Evolutionary conservation across 2,888 invertebrate species (phyloP).

Genomic region (Argyresthia goedartella): DNA sequence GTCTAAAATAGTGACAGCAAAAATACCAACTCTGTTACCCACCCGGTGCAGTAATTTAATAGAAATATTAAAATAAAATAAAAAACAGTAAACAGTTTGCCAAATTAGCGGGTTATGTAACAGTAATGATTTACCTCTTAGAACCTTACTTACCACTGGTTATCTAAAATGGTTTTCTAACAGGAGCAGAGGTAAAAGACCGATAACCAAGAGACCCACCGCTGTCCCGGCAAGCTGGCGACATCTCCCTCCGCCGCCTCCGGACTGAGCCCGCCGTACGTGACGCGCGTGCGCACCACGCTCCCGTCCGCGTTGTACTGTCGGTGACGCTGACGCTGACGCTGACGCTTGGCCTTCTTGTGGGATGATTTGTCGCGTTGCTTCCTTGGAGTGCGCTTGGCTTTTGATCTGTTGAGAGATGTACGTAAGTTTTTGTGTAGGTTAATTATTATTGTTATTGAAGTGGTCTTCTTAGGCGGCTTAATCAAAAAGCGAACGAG

Average conservation of each 20-base stretch:
- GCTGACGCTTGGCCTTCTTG: conserved; percentile 15
- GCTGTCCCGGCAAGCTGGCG: conserved; percentile 72
- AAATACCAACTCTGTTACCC: too few relatives aligned
- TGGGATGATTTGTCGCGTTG: conserved; percentile 22
- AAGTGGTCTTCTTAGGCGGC: background rate
- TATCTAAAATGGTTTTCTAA: too few relatives aligned
- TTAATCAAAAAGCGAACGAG: background rate
- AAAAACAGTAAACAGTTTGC: too few relatives aligned
- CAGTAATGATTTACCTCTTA: too few relatives aligned
- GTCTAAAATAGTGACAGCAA: too few relatives aligned
- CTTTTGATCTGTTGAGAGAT: conserved; percentile 18
- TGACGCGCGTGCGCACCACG: conserved; percentile 50
- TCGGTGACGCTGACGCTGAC: conserved; percentile 23
- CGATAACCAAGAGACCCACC: too few relatives aligned
- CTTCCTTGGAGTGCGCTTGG: conserved; percentile 14
- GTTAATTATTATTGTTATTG: background rate
- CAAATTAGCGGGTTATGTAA: too few relatives aligned
- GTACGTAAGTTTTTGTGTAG: background rate
- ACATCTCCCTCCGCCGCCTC: conserved; percentile 53
- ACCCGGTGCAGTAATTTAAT: too few relatives aligned
- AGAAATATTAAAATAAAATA: too few relatives aligned
- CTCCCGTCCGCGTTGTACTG: conserved; percentile 54
- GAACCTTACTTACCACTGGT: too few relatives aligned
- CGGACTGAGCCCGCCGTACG: conserved; percentile 71
- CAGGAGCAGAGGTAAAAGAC: too few relatives aligned